Conservation (phyloP, 2,888 invertebrate species). For the Troglohyphantes excavatus region DNA sequence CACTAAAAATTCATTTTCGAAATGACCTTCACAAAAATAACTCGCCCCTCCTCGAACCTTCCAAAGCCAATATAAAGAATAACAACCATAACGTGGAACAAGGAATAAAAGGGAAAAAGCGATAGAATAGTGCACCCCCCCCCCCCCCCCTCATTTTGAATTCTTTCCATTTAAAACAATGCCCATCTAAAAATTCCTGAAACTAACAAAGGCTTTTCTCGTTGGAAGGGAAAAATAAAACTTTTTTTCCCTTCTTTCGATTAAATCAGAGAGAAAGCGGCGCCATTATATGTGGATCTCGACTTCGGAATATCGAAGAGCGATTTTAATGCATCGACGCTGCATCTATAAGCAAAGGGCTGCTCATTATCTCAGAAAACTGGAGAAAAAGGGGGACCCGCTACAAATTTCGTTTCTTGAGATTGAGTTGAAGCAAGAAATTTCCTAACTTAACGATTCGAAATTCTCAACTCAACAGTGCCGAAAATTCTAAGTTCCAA, state of each 20-base stretch:
- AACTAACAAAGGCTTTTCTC: constrained; percentile 26
- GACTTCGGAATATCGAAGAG: constrained; percentile 33
- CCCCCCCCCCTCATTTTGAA: constrained; percentile 36
- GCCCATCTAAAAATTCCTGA: constrained; percentile 46
- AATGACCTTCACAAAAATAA: too few relatives aligned
- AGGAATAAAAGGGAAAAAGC: not conserved
- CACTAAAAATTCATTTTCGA: too few relatives aligned
- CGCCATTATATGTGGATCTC: constrained; percentile 51
- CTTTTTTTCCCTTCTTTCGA: constrained; percentile 34
- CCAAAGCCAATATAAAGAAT: constrained; percentile 3
- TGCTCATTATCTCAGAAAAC: constrained; percentile 58
- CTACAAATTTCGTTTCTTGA: constrained; percentile 13
- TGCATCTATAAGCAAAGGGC: constrained; percentile 53
- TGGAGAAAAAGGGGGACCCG: not conserved
- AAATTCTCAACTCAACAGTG: too few relatives aligned
- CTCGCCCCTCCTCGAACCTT: not conserved
- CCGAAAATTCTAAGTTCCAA: too few relatives aligned
- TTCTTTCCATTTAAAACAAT: constrained; percentile 66
- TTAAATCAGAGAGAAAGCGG: constrained; percentile 53
- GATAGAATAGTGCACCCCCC: not conserved
- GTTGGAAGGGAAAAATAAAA: constrained; percentile 12
- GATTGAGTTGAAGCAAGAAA: too few relatives aligned
- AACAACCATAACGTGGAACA: constrained; percentile 9
- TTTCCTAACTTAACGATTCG: too few relatives aligned
- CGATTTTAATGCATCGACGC: constrained; percentile 71